phyloP scores from a whole-genome alignment of 2,888 invertebrate species.

The Argyra leucocephala region DNA sequence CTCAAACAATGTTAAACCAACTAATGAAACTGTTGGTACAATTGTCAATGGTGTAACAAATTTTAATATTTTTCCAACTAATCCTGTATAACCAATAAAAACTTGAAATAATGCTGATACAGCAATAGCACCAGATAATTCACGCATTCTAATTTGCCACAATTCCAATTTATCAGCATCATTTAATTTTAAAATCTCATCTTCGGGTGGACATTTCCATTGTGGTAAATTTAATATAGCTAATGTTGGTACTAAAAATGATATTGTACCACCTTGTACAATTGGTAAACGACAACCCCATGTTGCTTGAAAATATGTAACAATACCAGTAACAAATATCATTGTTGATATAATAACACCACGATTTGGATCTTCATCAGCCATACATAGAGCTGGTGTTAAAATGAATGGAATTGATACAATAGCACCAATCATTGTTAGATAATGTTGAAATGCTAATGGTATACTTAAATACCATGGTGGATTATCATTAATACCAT shows the following conservation, averaged over 20 bases:
- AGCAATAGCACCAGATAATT: slow-evolving; percentile 73
- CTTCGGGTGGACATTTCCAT: slow-evolving; percentile 58
- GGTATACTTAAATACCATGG: slow-evolving; percentile 77
- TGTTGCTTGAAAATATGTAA: slow-evolving; percentile 63
- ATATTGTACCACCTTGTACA: slow-evolving; percentile 70
- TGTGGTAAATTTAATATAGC: slow-evolving; percentile 62
- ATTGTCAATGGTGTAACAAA: slow-evolving; percentile 77
- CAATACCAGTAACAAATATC: slow-evolving; percentile 71
- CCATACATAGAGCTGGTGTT: slow-evolving; percentile 72
- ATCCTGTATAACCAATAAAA: slow-evolving; percentile 59
- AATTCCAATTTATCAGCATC: slow-evolving; percentile 49
- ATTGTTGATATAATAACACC: slow-evolving; percentile 72
- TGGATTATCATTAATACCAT: slow-evolving; percentile 70
- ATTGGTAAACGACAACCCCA: slow-evolving; percentile 67
- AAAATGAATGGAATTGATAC: slow-evolving; percentile 73
- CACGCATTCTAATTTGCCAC: slow-evolving; percentile 69
- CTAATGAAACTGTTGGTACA: slow-evolving; percentile 71
- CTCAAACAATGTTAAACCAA: slow-evolving; percentile 72
- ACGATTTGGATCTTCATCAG: slow-evolving; percentile 60
- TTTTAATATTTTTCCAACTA: slow-evolving; percentile 63
- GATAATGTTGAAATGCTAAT: slow-evolving; percentile 73
- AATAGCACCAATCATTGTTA: slow-evolving; percentile 78
- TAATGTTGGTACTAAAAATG: slow-evolving; percentile 67
- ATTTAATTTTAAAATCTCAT: slow-evolving; percentile 48
- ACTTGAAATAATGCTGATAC: slow-evolving; percentile 68